phyloP scores from a whole-genome alignment of 1,140 invertebrate genomes.

The Drosophila bipectinata region DNA sequence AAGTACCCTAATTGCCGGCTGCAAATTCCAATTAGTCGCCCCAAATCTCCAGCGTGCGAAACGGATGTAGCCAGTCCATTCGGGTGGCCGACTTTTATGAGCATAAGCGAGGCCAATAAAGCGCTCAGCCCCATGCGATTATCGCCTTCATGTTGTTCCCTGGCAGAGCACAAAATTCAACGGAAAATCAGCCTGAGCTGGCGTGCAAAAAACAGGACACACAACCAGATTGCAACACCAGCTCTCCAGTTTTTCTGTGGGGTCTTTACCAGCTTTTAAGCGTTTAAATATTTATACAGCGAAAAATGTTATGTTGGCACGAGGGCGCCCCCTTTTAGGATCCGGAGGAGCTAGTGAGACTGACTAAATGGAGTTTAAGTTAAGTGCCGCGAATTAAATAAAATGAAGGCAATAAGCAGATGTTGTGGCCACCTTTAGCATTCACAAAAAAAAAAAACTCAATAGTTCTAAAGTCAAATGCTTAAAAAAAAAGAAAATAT shows the following conservation, averaged over 20 bases:
- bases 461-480: background rate
- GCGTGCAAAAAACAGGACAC: constrained; percentile 11
- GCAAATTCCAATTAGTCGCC: constrained; percentile 62
- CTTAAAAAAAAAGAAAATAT: background rate
- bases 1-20: constrained; percentile 54
- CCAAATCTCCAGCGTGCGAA: constrained; percentile 31
- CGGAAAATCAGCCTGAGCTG: constrained; percentile 16
- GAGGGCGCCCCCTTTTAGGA: constrained; percentile 28
- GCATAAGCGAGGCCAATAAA: constrained; percentile 53
- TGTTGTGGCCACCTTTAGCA: background rate
- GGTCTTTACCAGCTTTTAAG: constrained; percentile 65
- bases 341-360: background rate
- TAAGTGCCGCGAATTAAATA: constrained; percentile 62
- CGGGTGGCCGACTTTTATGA: constrained; percentile 44
- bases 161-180: constrained; percentile 11
- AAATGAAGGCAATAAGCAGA: constrained; percentile 33
- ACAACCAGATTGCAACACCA: constrained; percentile 19
- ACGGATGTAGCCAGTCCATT: constrained; percentile 15
- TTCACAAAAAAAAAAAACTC: background rate
- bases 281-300: constrained; percentile 76
- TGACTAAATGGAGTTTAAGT: constrained; percentile 32
- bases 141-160: constrained; percentile 32
- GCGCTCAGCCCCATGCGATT: constrained; percentile 49
- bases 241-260: constrained; percentile 13
- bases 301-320: constrained; percentile 68